Evolutionary conservation across 2,888 invertebrate species (phyloP).

Genomic region (Acanthacorydalis orientalis): DNA sequence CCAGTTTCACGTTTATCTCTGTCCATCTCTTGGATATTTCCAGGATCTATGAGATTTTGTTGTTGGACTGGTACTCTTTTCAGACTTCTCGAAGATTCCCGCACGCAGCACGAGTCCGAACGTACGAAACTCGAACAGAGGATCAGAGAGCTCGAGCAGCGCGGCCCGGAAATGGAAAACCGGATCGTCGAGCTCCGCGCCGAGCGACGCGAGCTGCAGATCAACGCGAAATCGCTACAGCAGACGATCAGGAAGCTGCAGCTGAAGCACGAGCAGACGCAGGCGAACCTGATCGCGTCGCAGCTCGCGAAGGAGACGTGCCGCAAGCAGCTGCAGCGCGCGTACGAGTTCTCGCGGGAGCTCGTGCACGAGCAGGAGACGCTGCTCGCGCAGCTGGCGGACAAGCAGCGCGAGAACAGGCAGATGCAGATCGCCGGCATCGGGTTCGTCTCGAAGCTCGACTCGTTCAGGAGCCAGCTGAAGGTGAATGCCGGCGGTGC

Average conservation of each 20-base stretch:
- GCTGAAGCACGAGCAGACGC: conserved; percentile 27
- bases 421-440: conserved; percentile 22
- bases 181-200: conserved; percentile 26
- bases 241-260: conserved; percentile 31
- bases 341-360: conserved; percentile 33
- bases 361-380: conserved; percentile 33
- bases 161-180: conserved; percentile 28
- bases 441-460: conserved; percentile 31
- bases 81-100: conserved; percentile 57
- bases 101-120: conserved; percentile 53
- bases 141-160: conserved; percentile 29
- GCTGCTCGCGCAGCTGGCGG: conserved; percentile 17
- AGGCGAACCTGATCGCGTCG: conserved; percentile 27
- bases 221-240: conserved; percentile 33
- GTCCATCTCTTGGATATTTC: too few species aligned
- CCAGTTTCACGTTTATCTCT: too few species aligned
- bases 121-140: conserved; percentile 38
- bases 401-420: conserved; percentile 19
- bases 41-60: too few species aligned
- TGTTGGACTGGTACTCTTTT: conserved; percentile 10
- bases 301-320: conserved; percentile 32
- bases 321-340: conserved; percentile 32
- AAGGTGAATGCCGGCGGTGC: conserved; percentile 24
- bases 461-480: conserved; percentile 28
- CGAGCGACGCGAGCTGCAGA: conserved; percentile 31